A percentile compares a stretch with the other conserved stretches of the same genome.
Conservation (phyloP, 2,888 invertebrate species). For the Drosophila ustulata region DNA sequence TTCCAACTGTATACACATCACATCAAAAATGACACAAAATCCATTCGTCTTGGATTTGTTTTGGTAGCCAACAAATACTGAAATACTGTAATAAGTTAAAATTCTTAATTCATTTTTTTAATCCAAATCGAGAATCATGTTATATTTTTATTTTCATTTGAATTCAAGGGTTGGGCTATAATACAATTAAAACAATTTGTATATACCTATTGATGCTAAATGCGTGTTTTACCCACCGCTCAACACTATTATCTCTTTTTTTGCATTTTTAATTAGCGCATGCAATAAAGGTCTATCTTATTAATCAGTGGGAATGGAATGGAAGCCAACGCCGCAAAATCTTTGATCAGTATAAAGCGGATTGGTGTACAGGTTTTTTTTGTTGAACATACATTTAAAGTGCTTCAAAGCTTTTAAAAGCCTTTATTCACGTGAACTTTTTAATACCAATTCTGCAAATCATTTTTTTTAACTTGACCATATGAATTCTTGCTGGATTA, state of each 20-base stretch:
- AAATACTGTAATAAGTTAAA: too few species aligned
- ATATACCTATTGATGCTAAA: too few species aligned
- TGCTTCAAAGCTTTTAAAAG: background rate
- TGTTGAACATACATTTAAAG: background rate
- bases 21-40: too few species aligned
- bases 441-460: background rate
- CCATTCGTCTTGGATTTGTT: too few species aligned
- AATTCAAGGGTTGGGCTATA: too few species aligned
- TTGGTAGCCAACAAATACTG: too few species aligned
- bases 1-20: too few species aligned
- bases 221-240: background rate
- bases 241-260: background rate
- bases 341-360: background rate
- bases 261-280: slow-evolving; percentile 2
- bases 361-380: background rate
- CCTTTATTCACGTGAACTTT: background rate
- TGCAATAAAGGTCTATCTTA: background rate
- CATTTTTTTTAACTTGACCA: background rate
- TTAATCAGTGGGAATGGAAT: background rate
- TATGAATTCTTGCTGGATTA: too few species aligned
- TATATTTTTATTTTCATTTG: too few species aligned
- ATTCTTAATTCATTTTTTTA: too few species aligned
- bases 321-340: background rate
- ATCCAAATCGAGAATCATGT: too few species aligned
- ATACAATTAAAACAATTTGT: too few species aligned